Base-by-base conservation (phyloP, 2,113 vertebrate genomes). In the Rhinogobius similis region DNA sequence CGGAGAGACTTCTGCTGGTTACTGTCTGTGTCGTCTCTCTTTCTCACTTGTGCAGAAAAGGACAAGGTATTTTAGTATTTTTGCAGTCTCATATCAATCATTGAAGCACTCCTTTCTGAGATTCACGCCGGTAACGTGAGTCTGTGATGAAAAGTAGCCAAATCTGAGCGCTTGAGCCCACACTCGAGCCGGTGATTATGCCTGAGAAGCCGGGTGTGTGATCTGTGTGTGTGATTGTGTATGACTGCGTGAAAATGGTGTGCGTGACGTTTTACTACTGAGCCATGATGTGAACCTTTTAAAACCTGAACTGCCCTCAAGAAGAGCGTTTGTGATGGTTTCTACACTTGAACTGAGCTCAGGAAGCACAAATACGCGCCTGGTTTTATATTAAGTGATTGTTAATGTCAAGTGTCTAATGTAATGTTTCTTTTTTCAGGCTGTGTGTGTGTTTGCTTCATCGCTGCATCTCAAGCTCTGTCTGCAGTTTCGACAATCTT, bases 331-430 rank as follows among this genome's bases (percentile, higher is more conserved):
- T 5, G 14, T 55, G 52, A 55, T 4, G 23, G 52, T 55, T 55
- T 55, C 52, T 55, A 55, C 52, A 55, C 52, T 55, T 55, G 52
- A 55, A 55, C 52, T 55, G 52, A 55, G 52, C 52, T 55, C 23
- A 55, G 52, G 26, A 55, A 6, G 10, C 21, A 46, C 16, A 18
- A 6, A 1, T 20, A 20, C 20, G 5, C 5, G 12, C 14, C 5
- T 52, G 1, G 24, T 55, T 55, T 53, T 24, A 53, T 55, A 12
- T 50, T 1, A 16, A 50, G 14, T 46, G 20, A n/a, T n/a, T 50
- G 1, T 21, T 50, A 21, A n/a, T 50, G 18, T n/a, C 8, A 8
- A 6, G 5, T 50, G 1, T 0, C 18, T 44, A 41, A 41, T 41
- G 11, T 41, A 5, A 36, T 41, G 39, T n/a, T n/a, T 21, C 2